Conservation (phyloP, 2,888 invertebrate species). For the Villa cingulata region DNA sequence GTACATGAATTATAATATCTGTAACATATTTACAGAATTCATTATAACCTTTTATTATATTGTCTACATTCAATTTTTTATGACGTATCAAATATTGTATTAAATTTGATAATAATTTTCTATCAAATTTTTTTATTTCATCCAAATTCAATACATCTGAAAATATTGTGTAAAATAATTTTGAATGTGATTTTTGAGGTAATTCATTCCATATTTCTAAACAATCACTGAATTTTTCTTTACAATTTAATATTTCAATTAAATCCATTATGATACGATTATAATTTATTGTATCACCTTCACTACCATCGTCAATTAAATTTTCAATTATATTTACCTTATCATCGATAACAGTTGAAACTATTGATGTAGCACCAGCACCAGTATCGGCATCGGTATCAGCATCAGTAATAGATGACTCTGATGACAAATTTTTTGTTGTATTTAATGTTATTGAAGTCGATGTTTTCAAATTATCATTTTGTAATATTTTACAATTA, state of each 20-base stretch:
- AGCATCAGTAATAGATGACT: too few species aligned
- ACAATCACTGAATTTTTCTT: conserved; percentile 19
- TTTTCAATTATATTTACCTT: too few species aligned
- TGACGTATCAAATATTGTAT: conserved; percentile 38
- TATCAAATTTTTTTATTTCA: conserved; percentile 23
- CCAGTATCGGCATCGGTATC: too few species aligned
- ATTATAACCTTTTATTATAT: conserved; percentile 43
- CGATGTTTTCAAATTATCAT: too few species aligned
- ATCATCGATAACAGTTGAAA: too few species aligned
- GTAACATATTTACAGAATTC: conserved; percentile 51
- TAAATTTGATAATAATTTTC: conserved; percentile 36
- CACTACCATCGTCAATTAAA: not conserved
- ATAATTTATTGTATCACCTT: conserved; percentile 1
- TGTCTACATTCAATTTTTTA: conserved; percentile 39
- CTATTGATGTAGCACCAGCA: not conserved
- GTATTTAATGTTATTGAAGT: too few species aligned
- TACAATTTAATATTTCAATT: conserved; percentile 22
- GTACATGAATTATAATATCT: conserved; percentile 72
- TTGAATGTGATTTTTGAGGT: conserved; percentile 23
- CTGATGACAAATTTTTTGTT: too few species aligned
- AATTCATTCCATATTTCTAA: conserved; percentile 23
- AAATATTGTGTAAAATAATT: conserved; percentile 27
- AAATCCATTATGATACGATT: conserved; percentile 20
- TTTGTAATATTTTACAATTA: too few species aligned
- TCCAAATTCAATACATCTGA: conserved; percentile 30